A percentile compares a stretch with the other conserved stretches of the same genome.
Evolutionary conservation across 2,113 vertebrate genomes (phyloP).

Genomic region (Tychaedon coryphoeus): DNA sequence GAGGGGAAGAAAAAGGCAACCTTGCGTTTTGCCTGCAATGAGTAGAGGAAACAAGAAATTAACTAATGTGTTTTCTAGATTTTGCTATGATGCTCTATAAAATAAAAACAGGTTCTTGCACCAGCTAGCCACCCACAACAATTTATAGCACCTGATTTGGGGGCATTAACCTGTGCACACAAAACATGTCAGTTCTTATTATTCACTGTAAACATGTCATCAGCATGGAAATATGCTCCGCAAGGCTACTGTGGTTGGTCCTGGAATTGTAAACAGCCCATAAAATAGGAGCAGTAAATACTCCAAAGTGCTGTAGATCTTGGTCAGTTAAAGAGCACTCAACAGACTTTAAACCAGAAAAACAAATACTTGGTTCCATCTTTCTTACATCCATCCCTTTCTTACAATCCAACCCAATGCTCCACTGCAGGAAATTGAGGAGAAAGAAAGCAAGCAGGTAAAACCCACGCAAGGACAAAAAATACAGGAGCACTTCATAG

Average conservation of each 20-base stretch:
- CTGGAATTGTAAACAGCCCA: conserved; percentile 12
- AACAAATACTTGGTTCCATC: not conserved
- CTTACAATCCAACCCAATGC: not conserved
- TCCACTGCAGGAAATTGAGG: not conserved
- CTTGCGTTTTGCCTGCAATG: not conserved
- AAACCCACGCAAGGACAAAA: not conserved
- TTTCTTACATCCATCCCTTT: not conserved
- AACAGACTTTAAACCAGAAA: not conserved
- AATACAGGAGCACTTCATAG: not conserved
- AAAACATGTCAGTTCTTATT: conserved; percentile 31
- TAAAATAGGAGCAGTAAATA: conserved; percentile 50
- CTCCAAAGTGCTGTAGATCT: not conserved
- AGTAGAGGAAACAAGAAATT: not conserved
- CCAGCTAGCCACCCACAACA: not conserved
- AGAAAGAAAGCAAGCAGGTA: not conserved
- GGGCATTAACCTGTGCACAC: conserved; percentile 5
- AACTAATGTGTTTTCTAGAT: not conserved
- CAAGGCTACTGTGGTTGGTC: not conserved
- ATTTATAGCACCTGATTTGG: conserved; percentile 23
- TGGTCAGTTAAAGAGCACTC: conserved; percentile 20
- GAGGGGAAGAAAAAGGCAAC: not conserved
- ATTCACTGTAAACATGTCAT: conserved; percentile 34
- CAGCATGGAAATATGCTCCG: conserved; percentile 12
- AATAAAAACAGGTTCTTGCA: not conserved
- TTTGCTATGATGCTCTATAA: not conserved